Conservation (phyloP, 1,140 invertebrate species). For the Protaetia brevitarsis region DNA sequence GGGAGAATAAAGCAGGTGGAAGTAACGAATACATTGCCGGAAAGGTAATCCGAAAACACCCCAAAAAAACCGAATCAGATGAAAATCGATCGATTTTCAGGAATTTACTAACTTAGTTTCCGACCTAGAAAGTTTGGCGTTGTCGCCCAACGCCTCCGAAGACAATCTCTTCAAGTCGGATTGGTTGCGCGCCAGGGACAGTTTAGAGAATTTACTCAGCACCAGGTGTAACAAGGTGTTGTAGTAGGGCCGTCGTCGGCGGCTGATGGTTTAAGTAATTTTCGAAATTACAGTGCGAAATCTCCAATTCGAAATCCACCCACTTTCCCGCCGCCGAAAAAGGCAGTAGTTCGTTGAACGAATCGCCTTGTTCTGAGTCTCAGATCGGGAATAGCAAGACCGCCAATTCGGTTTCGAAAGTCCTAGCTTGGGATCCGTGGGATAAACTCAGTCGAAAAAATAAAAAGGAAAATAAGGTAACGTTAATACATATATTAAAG, state of each 20-base stretch:
- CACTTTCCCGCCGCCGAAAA: conserved; percentile 28
- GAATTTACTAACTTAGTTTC: neutral
- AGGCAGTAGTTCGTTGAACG: conserved; percentile 12
- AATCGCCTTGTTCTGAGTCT: conserved; percentile 31
- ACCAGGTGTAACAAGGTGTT: conserved; percentile 23
- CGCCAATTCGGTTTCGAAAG: conserved; percentile 28
- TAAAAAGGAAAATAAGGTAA: conserved; percentile 25
- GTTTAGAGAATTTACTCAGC: conserved; percentile 30
- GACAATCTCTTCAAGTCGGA: conserved; percentile 27
- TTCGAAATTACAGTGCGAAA: neutral
- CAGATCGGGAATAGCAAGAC: conserved; percentile 27
- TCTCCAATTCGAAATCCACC: conserved; percentile 25
- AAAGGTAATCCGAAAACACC: neutral
- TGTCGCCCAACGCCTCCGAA: conserved; percentile 27
- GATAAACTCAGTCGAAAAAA: conserved; percentile 32
- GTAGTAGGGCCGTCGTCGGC: neutral
- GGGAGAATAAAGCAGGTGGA: neutral
- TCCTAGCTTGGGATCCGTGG: conserved; percentile 34
- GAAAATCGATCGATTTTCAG: conserved; percentile 8
- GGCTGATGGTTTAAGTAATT: neutral
- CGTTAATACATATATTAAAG: no score
- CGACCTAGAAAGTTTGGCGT: conserved; percentile 16
- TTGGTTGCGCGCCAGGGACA: conserved; percentile 29
- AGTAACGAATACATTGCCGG: neutral
- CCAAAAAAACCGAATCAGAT: neutral